phyloP scores from a whole-genome alignment of 2,113 vertebrate species.

The Galeopterus variegatus region DNA sequence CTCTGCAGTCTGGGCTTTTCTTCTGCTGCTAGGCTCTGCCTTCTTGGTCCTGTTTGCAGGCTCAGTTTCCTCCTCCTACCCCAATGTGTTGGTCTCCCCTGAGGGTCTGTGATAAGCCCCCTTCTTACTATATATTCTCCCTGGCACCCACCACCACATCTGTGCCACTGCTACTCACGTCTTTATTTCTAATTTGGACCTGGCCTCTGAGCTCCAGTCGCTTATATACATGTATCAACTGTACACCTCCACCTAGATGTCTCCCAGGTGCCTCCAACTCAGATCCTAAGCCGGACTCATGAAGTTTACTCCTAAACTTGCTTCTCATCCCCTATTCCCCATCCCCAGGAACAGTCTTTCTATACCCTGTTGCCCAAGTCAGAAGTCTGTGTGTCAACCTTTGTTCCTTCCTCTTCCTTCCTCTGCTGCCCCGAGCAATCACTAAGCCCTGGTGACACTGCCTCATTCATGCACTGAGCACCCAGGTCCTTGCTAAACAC shows the following conservation, averaged over 20 bases:
- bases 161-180: fast-evolving
- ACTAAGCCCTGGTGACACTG: not conserved
- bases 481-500: not conserved
- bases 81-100: fast-evolving
- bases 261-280: not conserved
- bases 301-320: not conserved
- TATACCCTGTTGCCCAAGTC: not conserved
- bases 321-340: not conserved
- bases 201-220: not conserved
- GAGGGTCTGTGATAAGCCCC: fast-evolving
- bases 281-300: not conserved
- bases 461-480: not conserved
- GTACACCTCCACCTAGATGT: not conserved
- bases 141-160: not conserved
- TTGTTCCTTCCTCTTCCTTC: not conserved
- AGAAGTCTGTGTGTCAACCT: not conserved
- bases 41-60: fast-evolving
- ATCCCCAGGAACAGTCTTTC: not conserved
- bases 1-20: not conserved
- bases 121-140: not conserved
- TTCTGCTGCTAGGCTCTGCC: not conserved
- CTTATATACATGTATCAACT: not conserved
- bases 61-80: not conserved
- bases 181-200: not conserved
- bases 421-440: not conserved